These are phyloP conservation scores for Hoplodrina ambigua DNA, from an alignment of 2,888 invertebrate species.

Conservation along the genomic window DNA sequence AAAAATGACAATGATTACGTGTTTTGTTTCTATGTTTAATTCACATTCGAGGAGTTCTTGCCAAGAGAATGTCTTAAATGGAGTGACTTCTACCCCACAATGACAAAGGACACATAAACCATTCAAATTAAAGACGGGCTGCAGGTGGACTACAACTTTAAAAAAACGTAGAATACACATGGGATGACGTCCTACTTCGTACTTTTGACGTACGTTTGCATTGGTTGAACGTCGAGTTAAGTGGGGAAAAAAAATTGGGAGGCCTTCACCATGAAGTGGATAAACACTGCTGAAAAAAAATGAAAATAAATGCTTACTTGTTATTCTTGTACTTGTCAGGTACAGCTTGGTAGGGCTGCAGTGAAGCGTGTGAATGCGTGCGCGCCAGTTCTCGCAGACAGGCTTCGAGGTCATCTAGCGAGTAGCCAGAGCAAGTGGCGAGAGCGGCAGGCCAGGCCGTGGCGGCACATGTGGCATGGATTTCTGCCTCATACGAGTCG, in stretches of 20 bases:
- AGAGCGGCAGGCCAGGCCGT: constrained; percentile 93
- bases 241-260: no score
- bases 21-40: no score
- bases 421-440: constrained; percentile 92
- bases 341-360: constrained; percentile 95
- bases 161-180: no score
- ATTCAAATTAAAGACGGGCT: not conserved
- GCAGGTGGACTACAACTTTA: not conserved
- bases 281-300: not conserved
- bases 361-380: constrained; percentile 92
- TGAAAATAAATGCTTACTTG: constrained; percentile 89
- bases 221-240: no score
- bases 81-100: not conserved
- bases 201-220: no score
- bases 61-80: not conserved
- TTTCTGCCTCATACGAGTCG: constrained; percentile 22
- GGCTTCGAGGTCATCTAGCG: constrained; percentile 90
- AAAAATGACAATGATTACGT: not conserved
- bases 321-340: constrained; percentile 96
- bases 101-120: not conserved
- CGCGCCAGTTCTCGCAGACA: constrained; percentile 93
- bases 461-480: constrained; percentile 67
- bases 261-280: no score
- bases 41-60: no score
- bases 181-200: no score